Base-by-base conservation (phyloP, 2,888 invertebrate species). In the Drosophila gaucha region DNA sequence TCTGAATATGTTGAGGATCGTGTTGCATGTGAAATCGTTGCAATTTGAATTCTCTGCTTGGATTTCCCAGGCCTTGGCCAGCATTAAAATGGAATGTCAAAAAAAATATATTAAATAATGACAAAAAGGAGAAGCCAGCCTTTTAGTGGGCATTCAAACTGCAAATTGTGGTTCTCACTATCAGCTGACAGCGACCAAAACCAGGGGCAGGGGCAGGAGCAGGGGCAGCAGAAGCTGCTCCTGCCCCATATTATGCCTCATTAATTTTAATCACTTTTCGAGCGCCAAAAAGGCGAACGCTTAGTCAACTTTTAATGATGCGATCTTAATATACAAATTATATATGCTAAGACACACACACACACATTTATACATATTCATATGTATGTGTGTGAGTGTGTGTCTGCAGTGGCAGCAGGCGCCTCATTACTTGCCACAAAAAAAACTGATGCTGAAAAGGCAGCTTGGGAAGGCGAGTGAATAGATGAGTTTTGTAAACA, bases 181-280 rank as follows among this genome's bases (percentile, higher is more conserved):
- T n/a, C n/a, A n/a, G n/a, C n/a, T n/a, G n/a, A n/a, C n/a, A n/a
- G n/a, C n/a, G n/a, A n/a, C n/a, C n/a, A n/a, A n/a, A n/a, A n/a
- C n/a, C n/a, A n/a, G n/a, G n/a, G 4, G 18, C 6, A 8, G 33
- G 3, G 10, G 36, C 1, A 2, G 24, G 6, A 22, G 22, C 0
- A 12, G 2, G 1, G 38, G 26, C 26, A 3, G 0, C 3, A 24
- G n/a, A 16, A 4, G 6, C 35, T 2, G 28, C 43, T 44, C 14
- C 33, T 30, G 30, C 41, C 38, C 47, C 38, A 58, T 46, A 58
- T 52, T 52, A 70, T 74, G 85, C 87, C 59, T 84, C 84, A 84
- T 84, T 84, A 84, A 85, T 84, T 84, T 84, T 84, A 84, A 84
- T 84, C 87, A 84, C 72, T 85, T 50, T 74, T 64, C 64, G 33